phyloP scores from a whole-genome alignment of 2,888 invertebrate species.

The Eristalis pertinax region DNA sequence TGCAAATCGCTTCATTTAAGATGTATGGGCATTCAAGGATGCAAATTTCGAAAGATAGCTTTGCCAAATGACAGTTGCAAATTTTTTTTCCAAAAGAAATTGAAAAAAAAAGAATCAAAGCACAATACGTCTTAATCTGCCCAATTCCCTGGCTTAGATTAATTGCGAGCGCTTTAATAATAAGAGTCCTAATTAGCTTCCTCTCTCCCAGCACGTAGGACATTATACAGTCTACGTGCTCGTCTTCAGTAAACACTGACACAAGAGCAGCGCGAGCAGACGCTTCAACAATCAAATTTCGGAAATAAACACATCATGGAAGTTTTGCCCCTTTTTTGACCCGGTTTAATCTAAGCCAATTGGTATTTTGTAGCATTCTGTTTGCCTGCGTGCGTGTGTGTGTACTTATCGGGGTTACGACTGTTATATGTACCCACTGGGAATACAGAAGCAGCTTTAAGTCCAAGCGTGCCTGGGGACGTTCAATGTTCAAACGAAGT shows the following conservation, averaged over 20 bases:
- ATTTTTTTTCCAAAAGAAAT: not conserved
- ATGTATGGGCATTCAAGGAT: no score
- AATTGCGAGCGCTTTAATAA: not conserved
- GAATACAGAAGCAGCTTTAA: not conserved
- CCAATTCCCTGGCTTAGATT: not conserved
- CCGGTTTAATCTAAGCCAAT: not conserved
- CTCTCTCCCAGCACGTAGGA: not conserved
- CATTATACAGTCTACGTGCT: not conserved
- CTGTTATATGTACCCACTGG: not conserved
- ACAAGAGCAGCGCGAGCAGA: not conserved
- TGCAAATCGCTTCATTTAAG: not conserved
- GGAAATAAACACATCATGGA: conserved; percentile 32
- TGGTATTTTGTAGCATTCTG: not conserved
- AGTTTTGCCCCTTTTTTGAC: conserved; percentile 9
- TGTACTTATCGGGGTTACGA: not conserved
- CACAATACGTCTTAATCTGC: not conserved
- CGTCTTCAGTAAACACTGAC: not conserved
- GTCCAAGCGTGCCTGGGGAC: not conserved
- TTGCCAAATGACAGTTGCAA: not conserved
- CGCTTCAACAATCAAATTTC: conserved; percentile 12
- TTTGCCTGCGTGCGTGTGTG: not conserved
- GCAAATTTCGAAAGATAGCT: not conserved
- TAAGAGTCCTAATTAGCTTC: not conserved
- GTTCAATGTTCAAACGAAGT: not conserved
- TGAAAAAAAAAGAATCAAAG: not conserved